Evolutionary conservation across 2,113 vertebrate species (phyloP).

Genomic region (Poecile atricapillus): DNA sequence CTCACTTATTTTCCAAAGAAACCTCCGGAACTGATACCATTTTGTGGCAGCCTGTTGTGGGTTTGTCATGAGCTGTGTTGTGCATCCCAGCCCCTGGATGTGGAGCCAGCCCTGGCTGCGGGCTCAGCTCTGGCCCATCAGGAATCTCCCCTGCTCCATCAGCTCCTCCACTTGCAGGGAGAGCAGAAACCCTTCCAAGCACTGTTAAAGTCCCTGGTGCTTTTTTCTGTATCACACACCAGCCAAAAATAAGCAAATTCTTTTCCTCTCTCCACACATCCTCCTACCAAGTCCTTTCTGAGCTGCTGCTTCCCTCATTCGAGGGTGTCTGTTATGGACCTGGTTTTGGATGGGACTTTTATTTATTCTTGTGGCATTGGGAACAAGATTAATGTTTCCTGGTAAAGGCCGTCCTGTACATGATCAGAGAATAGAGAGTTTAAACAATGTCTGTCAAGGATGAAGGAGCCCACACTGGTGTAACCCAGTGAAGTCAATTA

Average conservation of each 20-base stretch:
- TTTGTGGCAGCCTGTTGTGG: background rate
- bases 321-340: background rate
- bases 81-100: fast-evolving
- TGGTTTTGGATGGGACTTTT: background rate
- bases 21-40: fast-evolving
- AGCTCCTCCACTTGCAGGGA: background rate
- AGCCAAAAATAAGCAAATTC: background rate
- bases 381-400: background rate
- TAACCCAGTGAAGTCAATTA: background rate
- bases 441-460: background rate
- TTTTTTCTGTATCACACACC: background rate
- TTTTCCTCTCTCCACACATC: background rate
- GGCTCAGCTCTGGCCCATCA: background rate
- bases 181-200: fast-evolving
- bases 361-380: background rate
- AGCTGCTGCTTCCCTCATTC: background rate
- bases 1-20: background rate
- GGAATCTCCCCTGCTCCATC: background rate
- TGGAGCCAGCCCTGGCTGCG: background rate
- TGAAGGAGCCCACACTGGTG: background rate
- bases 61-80: fast-evolving
- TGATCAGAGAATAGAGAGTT: background rate
- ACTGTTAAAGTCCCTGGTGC: background rate
- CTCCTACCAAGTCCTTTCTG: background rate
- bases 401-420: background rate